Percentiles rank a stretch among this genome's conserved stretches.
These are phyloP conservation scores for Chlorospingus flavigularis DNA, from an alignment of 2,797 vertebrate genomes.

Conservation along the genomic window DNA sequence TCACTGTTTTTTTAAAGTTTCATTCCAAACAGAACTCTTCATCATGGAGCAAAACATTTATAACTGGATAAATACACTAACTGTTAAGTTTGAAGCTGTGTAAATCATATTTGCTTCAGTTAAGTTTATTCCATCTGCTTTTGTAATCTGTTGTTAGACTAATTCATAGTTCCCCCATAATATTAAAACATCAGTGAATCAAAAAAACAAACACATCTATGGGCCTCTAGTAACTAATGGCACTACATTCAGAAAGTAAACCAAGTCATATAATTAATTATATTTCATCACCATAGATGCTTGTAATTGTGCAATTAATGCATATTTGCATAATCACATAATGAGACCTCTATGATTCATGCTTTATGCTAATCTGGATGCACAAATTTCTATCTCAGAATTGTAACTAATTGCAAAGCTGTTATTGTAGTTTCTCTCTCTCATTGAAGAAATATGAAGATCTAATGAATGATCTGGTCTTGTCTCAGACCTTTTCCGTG, in stretches of 20 bases:
- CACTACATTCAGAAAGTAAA: conserved; percentile 43
- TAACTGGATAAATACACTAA: conserved; percentile 51
- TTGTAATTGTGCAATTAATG: conserved; percentile 73
- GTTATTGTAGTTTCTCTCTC: not conserved
- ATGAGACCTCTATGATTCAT: conserved; percentile 65
- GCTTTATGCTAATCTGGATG: conserved; percentile 54
- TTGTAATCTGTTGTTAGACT: conserved; percentile 70
- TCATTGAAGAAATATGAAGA: not conserved
- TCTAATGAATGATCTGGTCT: not conserved
- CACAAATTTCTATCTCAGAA: conserved; percentile 61
- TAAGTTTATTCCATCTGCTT: conserved; percentile 76
- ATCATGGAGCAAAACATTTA: conserved; percentile 48
- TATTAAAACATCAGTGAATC: conserved; percentile 70
- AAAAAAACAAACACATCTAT: conserved; percentile 57
- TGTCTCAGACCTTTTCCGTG: not conserved
- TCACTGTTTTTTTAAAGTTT: conserved; percentile 19
- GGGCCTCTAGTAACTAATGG: conserved; percentile 54
- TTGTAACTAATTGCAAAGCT: conserved; percentile 33
- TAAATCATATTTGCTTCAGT: conserved; percentile 68
- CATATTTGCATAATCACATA: conserved; percentile 72
- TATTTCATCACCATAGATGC: conserved; percentile 67
- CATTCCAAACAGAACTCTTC: not conserved
- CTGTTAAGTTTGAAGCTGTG: conserved; percentile 57
- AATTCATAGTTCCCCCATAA: conserved; percentile 66
- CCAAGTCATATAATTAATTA: conserved; percentile 70